These are phyloP conservation scores for Cosmia trapezina DNA, from an alignment of 2,888 invertebrate genomes.

Conservation along the genomic window DNA sequence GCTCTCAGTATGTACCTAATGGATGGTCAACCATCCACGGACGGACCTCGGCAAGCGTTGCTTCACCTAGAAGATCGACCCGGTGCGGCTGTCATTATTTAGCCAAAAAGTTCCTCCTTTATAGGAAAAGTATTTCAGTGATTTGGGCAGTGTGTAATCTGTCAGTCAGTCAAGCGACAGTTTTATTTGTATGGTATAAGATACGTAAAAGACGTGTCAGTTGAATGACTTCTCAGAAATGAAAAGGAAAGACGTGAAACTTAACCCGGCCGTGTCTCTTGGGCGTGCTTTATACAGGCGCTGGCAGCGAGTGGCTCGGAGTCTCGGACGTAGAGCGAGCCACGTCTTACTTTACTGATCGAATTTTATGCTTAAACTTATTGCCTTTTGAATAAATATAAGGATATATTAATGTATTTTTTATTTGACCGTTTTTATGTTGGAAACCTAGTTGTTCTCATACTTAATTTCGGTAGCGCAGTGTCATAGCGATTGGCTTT, in stretches of 20 bases:
- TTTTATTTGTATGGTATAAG: neutral
- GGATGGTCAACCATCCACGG: too few species aligned
- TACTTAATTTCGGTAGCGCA: too few species aligned
- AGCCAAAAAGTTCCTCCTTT: too few species aligned
- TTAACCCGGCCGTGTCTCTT: constrained; percentile 31
- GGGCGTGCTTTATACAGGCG: constrained; percentile 28
- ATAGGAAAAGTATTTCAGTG: neutral
- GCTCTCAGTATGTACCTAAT: too few species aligned
- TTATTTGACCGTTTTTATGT: too few species aligned
- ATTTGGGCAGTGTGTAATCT: neutral
- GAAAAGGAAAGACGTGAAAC: constrained; percentile 27
- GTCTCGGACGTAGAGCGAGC: neutral
- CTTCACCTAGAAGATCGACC: too few species aligned
- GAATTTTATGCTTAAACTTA: constrained; percentile 23
- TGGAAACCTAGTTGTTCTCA: too few species aligned
- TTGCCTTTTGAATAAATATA: constrained; percentile 4
- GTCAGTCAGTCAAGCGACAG: neutral
- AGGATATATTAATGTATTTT: neutral
- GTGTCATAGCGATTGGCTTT: too few species aligned
- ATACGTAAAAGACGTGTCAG: neutral
- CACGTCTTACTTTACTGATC: constrained; percentile 26
- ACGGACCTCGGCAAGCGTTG: too few species aligned
- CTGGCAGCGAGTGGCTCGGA: constrained; percentile 8
- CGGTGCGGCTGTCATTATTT: too few species aligned
- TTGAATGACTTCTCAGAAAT: constrained; percentile 15